Conservation (phyloP, 2,888 invertebrate genomes). For the Volucella bombylans region DNA sequence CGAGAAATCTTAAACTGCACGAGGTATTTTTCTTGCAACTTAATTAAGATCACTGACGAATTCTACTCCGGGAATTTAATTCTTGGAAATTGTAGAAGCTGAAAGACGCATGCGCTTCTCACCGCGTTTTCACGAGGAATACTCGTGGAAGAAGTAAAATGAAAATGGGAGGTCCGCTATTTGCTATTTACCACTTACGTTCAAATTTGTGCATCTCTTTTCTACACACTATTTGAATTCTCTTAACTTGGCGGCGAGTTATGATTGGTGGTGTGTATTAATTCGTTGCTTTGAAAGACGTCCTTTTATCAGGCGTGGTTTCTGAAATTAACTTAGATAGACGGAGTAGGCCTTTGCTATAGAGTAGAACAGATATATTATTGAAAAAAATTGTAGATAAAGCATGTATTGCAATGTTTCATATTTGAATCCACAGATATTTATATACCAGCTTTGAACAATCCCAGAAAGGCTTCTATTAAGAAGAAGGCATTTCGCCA, state of each 20-base stretch:
- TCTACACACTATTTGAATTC: constrained; percentile 16
- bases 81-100: constrained; percentile 28
- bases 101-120: constrained; percentile 67
- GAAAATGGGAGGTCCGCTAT: constrained; percentile 67
- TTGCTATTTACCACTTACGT: constrained; percentile 9
- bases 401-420: constrained; percentile 65
- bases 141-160: constrained; percentile 39
- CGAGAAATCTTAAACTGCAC: constrained; percentile 44
- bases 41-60: constrained; percentile 51
- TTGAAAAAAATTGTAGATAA: constrained; percentile 23
- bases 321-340: background rate
- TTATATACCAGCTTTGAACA: constrained; percentile 42
- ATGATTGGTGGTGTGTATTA: constrained; percentile 51
- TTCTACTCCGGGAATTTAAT: constrained; percentile 25
- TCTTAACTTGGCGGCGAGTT: constrained; percentile 6
- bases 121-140: constrained; percentile 57
- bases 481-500: constrained; percentile 71
- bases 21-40: constrained; percentile 53
- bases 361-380: background rate
- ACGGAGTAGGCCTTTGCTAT: background rate
- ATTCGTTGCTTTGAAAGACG: constrained; percentile 29
- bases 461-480: constrained; percentile 61
- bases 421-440: constrained; percentile 58
- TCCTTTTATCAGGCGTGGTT: constrained; percentile 39
- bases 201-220: constrained; percentile 29